Base-by-base conservation (phyloP, 2,113 vertebrate species). In the Ceratotherium simum region DNA sequence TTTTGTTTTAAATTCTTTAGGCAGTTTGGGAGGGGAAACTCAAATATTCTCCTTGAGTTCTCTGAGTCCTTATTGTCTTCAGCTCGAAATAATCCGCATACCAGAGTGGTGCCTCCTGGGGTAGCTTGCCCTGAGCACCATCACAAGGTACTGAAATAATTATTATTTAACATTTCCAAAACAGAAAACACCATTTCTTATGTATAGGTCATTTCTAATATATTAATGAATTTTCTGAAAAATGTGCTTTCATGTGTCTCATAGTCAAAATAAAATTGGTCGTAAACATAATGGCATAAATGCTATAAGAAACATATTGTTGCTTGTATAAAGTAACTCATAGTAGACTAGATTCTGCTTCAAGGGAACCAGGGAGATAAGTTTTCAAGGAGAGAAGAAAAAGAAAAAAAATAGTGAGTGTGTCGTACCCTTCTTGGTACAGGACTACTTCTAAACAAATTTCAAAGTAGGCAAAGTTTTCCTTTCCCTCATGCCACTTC, bases 391-490 rank as follows among this genome's bases (percentile, higher is more conserved):
- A 76, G 1, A 21, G 10, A 17, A 60, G 54, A 21, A 91, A 25
- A 51, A n/a, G 2, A 12, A 10, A 12, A 39, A 36, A 42, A 76
- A 14, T 2, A 31, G 0, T 16, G 3, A 6, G 1, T 36, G 0
- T 33, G 0, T 0, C 25, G 17, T 16, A 33, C 2, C 6, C 1
- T 91, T 14, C 5, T 42, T 70, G 8, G 18, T 20, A 21, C 0
- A 5, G 42, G 31, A 33, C 8, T 3, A 46, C 6, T 3, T 88
- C 12, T 46, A 42, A 90, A 79, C 21, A 23, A 12, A 80, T 80
- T n/a, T 54, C 11, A 56, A 23, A 67, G 0, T 31, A 54, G 1
- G 1, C 0, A 69, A 67, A 33, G 1, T 8, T 46, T 20, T 46
- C 11, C 21, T 92, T 33, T 64, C 20, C 25, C 1, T 80, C 36